Conservation (phyloP, 2,888 invertebrate genomes). For the Drosophila antonietae region DNA sequence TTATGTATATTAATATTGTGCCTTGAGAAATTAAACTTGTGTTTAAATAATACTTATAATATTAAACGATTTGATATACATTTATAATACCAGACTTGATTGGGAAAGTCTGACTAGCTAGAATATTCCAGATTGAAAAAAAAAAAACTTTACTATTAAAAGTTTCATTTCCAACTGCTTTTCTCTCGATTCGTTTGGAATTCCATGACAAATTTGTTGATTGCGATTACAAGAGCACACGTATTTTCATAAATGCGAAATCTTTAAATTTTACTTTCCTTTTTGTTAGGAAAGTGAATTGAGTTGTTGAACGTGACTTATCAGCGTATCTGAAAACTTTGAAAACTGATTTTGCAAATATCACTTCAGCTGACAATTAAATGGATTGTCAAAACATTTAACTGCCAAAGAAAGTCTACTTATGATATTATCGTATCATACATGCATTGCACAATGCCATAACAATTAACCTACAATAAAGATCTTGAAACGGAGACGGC, state of each 20-base stretch:
- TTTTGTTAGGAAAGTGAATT: slow-evolving; percentile 30
- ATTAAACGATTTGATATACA: background rate
- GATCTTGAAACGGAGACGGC: slow-evolving; percentile 66
- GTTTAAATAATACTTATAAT: background rate
- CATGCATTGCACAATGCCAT: slow-evolving; percentile 72
- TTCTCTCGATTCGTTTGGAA: background rate
- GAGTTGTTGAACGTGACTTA: slow-evolving; percentile 43
- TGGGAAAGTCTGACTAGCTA: background rate
- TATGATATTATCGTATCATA: slow-evolving; percentile 36
- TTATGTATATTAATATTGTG: too few species aligned
- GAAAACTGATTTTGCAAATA: slow-evolving; percentile 23
- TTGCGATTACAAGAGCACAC: slow-evolving; percentile 8
- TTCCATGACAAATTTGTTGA: background rate
- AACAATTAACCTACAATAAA: slow-evolving; percentile 77
- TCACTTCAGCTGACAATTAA: slow-evolving; percentile 33
- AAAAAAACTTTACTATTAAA: background rate
- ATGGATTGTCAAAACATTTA: slow-evolving; percentile 54
- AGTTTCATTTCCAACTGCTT: background rate
- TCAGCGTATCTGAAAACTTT: slow-evolving; percentile 42
- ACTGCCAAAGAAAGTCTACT: slow-evolving; percentile 69
- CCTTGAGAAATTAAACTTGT: background rate
- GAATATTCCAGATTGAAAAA: background rate
- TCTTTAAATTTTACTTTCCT: slow-evolving; percentile 54
- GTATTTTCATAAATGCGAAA: slow-evolving; percentile 7
- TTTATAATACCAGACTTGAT: background rate